Conservation (phyloP, 2,888 invertebrate genomes). For the Argynnis bischoffii region DNA sequence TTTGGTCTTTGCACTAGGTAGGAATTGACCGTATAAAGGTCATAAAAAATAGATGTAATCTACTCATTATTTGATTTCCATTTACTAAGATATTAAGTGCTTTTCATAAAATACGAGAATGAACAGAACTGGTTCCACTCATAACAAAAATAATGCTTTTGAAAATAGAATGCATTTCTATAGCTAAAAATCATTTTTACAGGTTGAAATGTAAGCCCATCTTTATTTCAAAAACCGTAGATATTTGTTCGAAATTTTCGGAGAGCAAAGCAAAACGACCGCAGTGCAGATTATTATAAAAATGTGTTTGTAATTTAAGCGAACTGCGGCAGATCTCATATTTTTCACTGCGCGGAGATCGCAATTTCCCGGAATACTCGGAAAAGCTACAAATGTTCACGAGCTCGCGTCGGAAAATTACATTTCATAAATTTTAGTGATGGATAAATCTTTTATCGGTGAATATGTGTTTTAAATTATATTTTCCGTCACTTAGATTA, state of each 20-base stretch:
- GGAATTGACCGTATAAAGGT: too few relatives aligned
- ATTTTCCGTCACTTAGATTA: too few relatives aligned
- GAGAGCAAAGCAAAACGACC: conserved; percentile 40
- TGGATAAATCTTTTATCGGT: conserved; percentile 42
- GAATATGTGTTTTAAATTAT: too few relatives aligned
- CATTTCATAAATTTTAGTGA: conserved; percentile 78
- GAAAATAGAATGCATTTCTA: conserved; percentile 17
- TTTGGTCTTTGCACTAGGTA: too few relatives aligned
- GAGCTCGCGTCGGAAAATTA: conserved; percentile 79
- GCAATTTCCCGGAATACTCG: conserved; percentile 79
- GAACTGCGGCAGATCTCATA: conserved; percentile 73
- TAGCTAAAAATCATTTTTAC: conserved; percentile 24
- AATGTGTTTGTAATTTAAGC: conserved; percentile 73
- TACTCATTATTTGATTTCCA: conserved; percentile 1
- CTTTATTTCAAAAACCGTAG: conserved; percentile 27
- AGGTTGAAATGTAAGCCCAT: conserved; percentile 22
- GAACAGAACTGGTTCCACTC: conserved; percentile 14
- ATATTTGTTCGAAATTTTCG: conserved; percentile 35
- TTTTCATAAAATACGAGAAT: conserved; percentile 13
- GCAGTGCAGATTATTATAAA: conserved; percentile 67
- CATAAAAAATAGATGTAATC: not conserved
- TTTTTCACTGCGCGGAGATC: conserved; percentile 70
- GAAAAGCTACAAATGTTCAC: conserved; percentile 80
- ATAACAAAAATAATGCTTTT: conserved; percentile 13
- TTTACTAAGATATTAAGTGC: conserved; percentile 15